Conservation (phyloP, 1,140 invertebrate species). For the Bacillus rossius region DNA sequence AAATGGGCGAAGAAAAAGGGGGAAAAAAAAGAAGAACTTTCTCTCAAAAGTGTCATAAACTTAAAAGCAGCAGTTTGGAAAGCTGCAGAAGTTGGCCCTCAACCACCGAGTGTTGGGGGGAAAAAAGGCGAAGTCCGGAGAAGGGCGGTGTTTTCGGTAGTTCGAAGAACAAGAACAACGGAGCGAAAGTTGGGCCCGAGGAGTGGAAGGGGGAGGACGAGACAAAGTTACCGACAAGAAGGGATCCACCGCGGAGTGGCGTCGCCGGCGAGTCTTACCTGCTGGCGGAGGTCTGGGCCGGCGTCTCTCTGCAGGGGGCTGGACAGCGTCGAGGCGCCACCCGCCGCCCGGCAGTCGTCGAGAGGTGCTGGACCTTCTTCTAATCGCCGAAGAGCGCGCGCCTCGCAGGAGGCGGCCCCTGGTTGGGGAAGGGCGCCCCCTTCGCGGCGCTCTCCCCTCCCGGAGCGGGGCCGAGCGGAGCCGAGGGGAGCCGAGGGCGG, state of each 20-base stretch:
- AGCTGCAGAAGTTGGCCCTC: conserved; percentile 12
- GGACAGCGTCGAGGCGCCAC: too few relatives aligned
- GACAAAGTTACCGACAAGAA: conserved; percentile 1
- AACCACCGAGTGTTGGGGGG: conserved; percentile 2
- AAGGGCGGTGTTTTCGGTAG: conserved; percentile 5
- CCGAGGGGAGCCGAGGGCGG: conserved; percentile 16
- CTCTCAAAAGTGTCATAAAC: conserved; percentile 22
- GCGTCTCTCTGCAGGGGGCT: too few relatives aligned
- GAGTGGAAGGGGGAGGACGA: neutral
- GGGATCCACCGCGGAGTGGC: too few relatives aligned
- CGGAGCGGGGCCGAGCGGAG: neutral
- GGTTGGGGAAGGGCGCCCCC: conserved; percentile 8
- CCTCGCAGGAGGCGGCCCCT: conserved; percentile 1
- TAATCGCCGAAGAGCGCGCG: neutral
- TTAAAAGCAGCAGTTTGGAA: conserved; percentile 7
- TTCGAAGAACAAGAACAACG: conserved; percentile 12
- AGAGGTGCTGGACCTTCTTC: neutral
- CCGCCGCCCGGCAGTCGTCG: neutral
- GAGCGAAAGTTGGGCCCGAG: conserved; percentile 8
- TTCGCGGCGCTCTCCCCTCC: too few relatives aligned
- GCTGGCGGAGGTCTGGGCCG: too few relatives aligned
- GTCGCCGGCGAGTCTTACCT: too few relatives aligned
- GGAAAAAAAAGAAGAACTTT: neutral
- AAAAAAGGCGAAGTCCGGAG: conserved; percentile 9
- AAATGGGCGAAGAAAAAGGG: conserved; percentile 1